phyloP scores from a whole-genome alignment of 1,140 invertebrate species.

The Ceratosolen fusciceps region DNA sequence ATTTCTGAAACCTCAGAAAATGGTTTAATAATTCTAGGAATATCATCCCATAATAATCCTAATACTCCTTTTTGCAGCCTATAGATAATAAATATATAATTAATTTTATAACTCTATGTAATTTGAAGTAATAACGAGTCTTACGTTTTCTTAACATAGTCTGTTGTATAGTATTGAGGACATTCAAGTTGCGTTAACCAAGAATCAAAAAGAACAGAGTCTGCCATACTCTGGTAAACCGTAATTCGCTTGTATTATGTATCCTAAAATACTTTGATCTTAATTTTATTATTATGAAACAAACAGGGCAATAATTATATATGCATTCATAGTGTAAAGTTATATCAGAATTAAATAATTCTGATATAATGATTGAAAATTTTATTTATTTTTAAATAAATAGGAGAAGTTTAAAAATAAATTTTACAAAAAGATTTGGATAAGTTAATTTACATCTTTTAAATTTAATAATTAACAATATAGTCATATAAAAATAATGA shows the following conservation, averaged over 20 bases:
- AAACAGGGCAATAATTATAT: not conserved
- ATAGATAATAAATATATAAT: slow-evolving; percentile 28
- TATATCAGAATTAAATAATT: too few species aligned
- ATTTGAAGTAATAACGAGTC: slow-evolving; percentile 8
- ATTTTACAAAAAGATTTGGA: too few species aligned
- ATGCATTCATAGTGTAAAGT: too few species aligned
- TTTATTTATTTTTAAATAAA: too few species aligned
- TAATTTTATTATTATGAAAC: not conserved
- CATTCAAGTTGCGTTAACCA: slow-evolving; percentile 43
- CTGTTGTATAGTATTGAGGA: slow-evolving; percentile 28
- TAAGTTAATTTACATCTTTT: too few species aligned
- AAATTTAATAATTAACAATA: too few species aligned
- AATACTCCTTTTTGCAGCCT: slow-evolving; percentile 61
- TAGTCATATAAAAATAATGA: too few species aligned
- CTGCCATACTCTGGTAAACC: slow-evolving; percentile 26
- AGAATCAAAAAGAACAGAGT: slow-evolving; percentile 32
- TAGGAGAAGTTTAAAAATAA: too few species aligned
- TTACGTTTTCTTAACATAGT: slow-evolving; percentile 35
- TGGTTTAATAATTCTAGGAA: slow-evolving; percentile 53
- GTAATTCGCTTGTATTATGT: slow-evolving; percentile 3
- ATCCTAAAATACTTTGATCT: not conserved
- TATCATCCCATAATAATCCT: slow-evolving; percentile 62
- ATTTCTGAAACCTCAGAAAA: slow-evolving; percentile 55
- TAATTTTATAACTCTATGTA: not conserved
- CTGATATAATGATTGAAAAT: too few species aligned